Percentiles rank a stretch among this genome's conserved stretches.
These are phyloP conservation scores for Plutomurus gul DNA, from an alignment of 1,140 invertebrate species.

Conservation along the genomic window DNA sequence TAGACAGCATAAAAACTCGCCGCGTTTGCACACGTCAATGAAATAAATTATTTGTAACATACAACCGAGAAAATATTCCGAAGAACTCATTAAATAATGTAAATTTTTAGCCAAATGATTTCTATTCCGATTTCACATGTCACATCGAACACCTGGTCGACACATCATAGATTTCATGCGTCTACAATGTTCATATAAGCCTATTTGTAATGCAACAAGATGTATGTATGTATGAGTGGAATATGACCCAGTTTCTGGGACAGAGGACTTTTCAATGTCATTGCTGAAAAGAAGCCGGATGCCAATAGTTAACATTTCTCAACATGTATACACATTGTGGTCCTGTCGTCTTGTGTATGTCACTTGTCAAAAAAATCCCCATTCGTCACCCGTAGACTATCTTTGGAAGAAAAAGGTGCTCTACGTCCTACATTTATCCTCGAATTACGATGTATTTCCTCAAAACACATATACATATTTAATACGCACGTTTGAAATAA, in stretches of 20 bases:
- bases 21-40: background rate
- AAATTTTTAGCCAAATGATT: background rate
- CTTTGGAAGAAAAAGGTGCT: background rate
- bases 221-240: background rate
- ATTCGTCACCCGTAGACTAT: background rate
- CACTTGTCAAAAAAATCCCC: background rate
- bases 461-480: background rate
- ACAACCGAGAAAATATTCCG: background rate
- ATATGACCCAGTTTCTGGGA: slow-evolving; percentile 15
- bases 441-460: background rate
- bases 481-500: background rate
- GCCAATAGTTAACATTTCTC: too few species aligned
- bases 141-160: too few species aligned
- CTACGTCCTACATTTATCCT: background rate
- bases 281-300: background rate
- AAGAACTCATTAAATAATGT: background rate
- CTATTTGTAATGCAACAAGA: background rate
- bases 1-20: background rate
- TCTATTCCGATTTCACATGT: too few species aligned
- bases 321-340: too few species aligned
- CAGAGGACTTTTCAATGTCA: slow-evolving; percentile 29
- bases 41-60: slow-evolving; percentile 17
- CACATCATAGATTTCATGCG: too few species aligned
- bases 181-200: background rate
- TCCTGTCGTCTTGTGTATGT: background rate